Evolutionary conservation across 2,797 vertebrate species (phyloP).

Genomic region (Sebastes vulpes): DNA sequence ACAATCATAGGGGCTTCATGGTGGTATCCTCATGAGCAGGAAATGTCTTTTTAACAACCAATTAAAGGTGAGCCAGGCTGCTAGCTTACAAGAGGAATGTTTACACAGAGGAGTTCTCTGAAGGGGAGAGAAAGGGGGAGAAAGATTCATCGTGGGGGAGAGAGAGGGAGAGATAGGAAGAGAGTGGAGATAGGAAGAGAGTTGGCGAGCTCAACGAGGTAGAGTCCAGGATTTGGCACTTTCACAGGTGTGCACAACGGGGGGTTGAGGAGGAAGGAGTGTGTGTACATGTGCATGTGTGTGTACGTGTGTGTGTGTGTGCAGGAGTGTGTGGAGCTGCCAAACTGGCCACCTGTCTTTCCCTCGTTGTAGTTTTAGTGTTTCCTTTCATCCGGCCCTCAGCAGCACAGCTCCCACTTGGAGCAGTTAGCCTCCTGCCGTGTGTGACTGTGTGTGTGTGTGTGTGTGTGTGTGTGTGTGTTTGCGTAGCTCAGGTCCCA

Average conservation of each 20-base stretch:
- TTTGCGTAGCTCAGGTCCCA: slow-evolving; percentile 66
- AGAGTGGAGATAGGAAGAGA: slow-evolving; percentile 38
- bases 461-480: slow-evolving; percentile 47
- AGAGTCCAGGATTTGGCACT: slow-evolving; percentile 72
- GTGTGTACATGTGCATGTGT: slow-evolving; percentile 38
- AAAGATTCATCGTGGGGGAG: slow-evolving; percentile 55
- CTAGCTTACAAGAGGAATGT: slow-evolving; percentile 77
- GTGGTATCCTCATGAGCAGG: slow-evolving; percentile 74
- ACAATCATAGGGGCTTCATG: slow-evolving; percentile 44
- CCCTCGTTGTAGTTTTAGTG: slow-evolving; percentile 86
- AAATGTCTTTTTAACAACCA: slow-evolving; percentile 85
- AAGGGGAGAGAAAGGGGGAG: slow-evolving; percentile 17
- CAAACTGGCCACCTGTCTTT: slow-evolving; percentile 83
- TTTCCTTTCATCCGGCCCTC: slow-evolving; percentile 85
- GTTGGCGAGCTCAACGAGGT: slow-evolving; percentile 36
- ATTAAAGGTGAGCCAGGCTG: slow-evolving; percentile 73
- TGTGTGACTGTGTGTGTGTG: slow-evolving; percentile 40
- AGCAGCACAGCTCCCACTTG: slow-evolving; percentile 84
- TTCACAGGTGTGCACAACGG: slow-evolving; percentile 82
- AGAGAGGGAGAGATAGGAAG: slow-evolving; percentile 12
- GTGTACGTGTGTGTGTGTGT: slow-evolving; percentile 26
- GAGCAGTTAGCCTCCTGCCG: slow-evolving; percentile 81
- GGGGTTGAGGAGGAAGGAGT: slow-evolving; percentile 73
- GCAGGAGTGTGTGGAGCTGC: slow-evolving; percentile 65
- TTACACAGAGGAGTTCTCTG: slow-evolving; percentile 69